These are phyloP conservation scores for Triplophysa bombifrons DNA, from an alignment of 2,797 vertebrate genomes.

Conservation along the genomic window DNA sequence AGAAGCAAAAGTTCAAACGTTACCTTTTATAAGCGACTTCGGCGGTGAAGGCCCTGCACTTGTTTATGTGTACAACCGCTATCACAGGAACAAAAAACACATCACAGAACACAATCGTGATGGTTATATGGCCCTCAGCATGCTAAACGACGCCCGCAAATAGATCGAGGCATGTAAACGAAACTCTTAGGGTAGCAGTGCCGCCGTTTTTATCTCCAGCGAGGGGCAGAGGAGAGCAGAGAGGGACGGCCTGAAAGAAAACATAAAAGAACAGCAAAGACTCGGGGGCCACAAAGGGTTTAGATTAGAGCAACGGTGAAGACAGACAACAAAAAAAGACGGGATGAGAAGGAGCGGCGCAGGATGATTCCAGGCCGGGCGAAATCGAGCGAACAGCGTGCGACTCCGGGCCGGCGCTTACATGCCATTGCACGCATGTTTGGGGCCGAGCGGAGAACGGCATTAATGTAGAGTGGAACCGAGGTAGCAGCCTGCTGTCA, in stretches of 20 bases:
- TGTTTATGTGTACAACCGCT: not conserved
- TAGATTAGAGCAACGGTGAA: slow-evolving; percentile 57
- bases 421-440: not conserved
- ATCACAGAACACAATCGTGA: not conserved
- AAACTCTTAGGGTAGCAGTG: slow-evolving; percentile 14
- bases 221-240: slow-evolving; percentile 14
- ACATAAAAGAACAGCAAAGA: slow-evolving; percentile 32
- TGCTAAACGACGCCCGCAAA: slow-evolving; percentile 48
- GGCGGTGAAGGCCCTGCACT: not conserved
- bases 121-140: slow-evolving; percentile 33
- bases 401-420: slow-evolving; percentile 8
- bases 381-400: slow-evolving; percentile 18
- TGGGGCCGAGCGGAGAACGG: not conserved
- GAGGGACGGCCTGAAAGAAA: slow-evolving; percentile 34
- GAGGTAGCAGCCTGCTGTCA: slow-evolving; percentile 96
- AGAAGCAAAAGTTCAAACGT: not conserved
- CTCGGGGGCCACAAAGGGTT: slow-evolving; percentile 62
- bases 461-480: slow-evolving; percentile 78
- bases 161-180: slow-evolving; percentile 26
- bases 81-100: not conserved
- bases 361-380: slow-evolving; percentile 20
- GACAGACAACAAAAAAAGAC: slow-evolving; percentile 42
- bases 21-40: not conserved
- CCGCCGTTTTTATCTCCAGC: not conserved
- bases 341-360: slow-evolving; percentile 41